Evolutionary conservation across 2,797 vertebrate species (phyloP).

Genomic region (Chaetodon trifasciatus): DNA sequence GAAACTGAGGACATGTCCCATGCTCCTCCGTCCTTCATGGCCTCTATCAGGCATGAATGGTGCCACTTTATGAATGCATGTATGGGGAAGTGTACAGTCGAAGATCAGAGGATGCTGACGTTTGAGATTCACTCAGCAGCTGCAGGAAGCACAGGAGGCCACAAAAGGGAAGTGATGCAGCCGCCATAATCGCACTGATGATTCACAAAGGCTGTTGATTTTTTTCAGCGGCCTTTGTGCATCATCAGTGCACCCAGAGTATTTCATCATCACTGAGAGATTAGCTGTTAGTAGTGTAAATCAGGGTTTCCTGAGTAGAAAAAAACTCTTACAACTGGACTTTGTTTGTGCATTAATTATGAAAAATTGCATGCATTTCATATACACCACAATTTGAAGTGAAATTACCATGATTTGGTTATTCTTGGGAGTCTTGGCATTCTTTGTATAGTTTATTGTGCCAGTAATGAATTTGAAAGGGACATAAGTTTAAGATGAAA

Average conservation of each 20-base stretch:
- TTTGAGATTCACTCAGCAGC: conserved; percentile 58
- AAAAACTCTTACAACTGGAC: neutral
- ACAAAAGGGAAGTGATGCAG: conserved; percentile 62
- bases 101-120: conserved; percentile 45
- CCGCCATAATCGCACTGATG: conserved; percentile 27
- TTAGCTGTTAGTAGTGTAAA: conserved; percentile 6
- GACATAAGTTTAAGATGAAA: conserved; percentile 55
- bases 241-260: conserved; percentile 4
- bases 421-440: conserved; percentile 5
- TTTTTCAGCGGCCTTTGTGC: too few relatives aligned
- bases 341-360: neutral
- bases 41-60: conserved; percentile 32
- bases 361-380: neutral
- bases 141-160: conserved; percentile 60
- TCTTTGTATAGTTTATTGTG: conserved; percentile 21
- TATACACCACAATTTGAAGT: conserved; percentile 3
- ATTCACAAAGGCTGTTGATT: conserved; percentile 36
- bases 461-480: conserved; percentile 33
- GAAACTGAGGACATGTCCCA: neutral
- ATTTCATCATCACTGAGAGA: conserved; percentile 32
- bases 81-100: conserved; percentile 35
- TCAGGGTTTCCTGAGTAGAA: neutral
- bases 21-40: conserved; percentile 1
- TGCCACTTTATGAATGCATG: conserved; percentile 39
- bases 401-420: neutral